Conservation (phyloP, 2,113 vertebrate genomes). For the Albula glossodonta region DNA sequence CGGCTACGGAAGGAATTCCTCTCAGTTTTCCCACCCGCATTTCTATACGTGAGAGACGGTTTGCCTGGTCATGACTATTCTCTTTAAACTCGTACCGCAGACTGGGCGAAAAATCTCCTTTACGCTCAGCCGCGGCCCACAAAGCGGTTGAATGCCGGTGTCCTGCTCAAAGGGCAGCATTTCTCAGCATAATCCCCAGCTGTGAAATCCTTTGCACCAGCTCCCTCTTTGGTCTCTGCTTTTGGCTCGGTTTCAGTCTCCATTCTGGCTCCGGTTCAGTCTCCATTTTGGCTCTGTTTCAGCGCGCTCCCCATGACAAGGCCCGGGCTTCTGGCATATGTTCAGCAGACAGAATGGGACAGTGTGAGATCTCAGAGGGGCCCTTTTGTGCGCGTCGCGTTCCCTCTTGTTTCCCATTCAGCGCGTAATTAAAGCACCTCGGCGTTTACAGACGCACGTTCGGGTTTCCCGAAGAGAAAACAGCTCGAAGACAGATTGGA, state of each 20-base stretch:
- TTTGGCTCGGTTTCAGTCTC: constrained; percentile 66
- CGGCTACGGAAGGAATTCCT: background rate
- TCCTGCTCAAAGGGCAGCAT: background rate
- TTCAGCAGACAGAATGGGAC: constrained; percentile 59
- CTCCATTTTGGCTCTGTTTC: constrained; percentile 65
- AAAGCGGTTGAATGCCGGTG: background rate
- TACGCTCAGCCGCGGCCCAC: background rate
- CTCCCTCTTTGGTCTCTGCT: constrained; percentile 58
- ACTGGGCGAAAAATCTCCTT: background rate
- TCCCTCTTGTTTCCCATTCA: constrained; percentile 72
- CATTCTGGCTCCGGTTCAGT: constrained; percentile 60
- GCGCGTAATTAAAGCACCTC: constrained; percentile 75
- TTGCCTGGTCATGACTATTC: background rate
- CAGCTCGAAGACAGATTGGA: constrained; percentile 69
- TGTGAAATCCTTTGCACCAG: constrained; percentile 60
- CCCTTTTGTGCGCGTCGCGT: constrained; percentile 73
- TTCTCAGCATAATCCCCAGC: constrained; percentile 34
- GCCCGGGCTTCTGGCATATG: constrained; percentile 69
- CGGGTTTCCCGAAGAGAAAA: constrained; percentile 59
- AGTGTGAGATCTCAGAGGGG: constrained; percentile 66
- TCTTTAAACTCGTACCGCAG: background rate
- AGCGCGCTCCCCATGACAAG: constrained; percentile 51
- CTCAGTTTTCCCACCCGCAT: too few species aligned
- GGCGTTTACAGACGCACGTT: constrained; percentile 71
- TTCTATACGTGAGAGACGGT: background rate